Conservation (phyloP, 2,888 invertebrate genomes). For the Philopedon plagiatum region DNA sequence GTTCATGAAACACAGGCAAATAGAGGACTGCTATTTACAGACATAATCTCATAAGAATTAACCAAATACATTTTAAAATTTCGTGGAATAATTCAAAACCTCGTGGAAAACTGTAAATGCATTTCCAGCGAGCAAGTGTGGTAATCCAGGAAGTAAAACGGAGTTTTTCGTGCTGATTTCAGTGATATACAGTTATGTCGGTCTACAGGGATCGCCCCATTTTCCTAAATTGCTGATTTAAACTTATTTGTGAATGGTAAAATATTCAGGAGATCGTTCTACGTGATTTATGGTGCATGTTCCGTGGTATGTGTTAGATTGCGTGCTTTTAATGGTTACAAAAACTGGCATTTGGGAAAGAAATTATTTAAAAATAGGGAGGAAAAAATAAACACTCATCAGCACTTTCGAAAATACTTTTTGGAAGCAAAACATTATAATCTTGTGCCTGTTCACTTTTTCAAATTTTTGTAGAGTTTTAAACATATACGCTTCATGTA, state of each 20-base stretch:
- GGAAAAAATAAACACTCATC: no score
- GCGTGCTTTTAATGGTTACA: background rate
- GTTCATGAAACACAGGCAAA: no score
- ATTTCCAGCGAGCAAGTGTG: background rate
- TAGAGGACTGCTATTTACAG: no score
- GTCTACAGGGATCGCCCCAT: constrained; percentile 18
- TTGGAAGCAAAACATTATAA: no score
- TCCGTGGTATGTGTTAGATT: background rate
- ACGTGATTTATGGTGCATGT: background rate
- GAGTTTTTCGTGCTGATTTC: constrained; percentile 9
- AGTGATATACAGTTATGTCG: constrained; percentile 29
- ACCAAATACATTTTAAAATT: background rate
- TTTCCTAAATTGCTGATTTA: constrained; percentile 25
- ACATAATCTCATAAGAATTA: no score
- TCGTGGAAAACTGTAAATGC: background rate
- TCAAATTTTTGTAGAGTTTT: no score
- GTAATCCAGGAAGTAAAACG: constrained; percentile 4
- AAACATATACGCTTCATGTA: no score
- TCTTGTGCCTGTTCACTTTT: no score
- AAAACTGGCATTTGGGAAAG: background rate
- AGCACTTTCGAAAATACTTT: no score
- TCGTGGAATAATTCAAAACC: background rate
- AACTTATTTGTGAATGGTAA: constrained; percentile 17
- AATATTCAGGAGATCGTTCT: constrained; percentile 2
- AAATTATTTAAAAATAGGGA: background rate